phyloP scores from a whole-genome alignment of 2,888 invertebrate species.

The Petrophora chlorosata region DNA sequence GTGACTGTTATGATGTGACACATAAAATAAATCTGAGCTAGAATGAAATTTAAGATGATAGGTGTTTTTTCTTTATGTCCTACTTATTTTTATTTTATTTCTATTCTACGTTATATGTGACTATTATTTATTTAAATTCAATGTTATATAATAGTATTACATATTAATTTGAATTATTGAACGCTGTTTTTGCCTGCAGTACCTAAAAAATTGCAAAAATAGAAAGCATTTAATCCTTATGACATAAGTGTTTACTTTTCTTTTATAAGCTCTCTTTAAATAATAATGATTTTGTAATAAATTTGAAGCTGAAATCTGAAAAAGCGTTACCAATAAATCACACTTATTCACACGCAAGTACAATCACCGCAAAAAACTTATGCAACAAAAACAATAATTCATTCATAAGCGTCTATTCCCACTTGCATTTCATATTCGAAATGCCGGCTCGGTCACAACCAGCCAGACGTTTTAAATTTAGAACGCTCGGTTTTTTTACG shows the following conservation, averaged over 20 bases:
- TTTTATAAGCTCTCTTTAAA: neutral
- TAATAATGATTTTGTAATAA: conserved; percentile 1
- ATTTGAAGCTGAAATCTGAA: neutral
- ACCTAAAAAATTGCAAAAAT: too few species aligned
- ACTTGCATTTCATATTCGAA: conserved; percentile 49
- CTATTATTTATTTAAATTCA: too few species aligned
- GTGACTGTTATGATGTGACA: conserved; percentile 18
- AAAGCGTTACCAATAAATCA: conserved; percentile 18
- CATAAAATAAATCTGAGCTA: conserved; percentile 1
- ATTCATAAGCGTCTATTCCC: conserved; percentile 57
- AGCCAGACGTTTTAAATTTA: conserved; percentile 65
- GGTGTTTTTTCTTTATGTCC: too few species aligned
- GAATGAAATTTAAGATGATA: neutral
- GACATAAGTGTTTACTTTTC: too few species aligned
- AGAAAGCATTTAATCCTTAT: too few species aligned
- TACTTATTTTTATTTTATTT: too few species aligned
- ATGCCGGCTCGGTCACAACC: conserved; percentile 49
- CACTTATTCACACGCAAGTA: conserved; percentile 25
- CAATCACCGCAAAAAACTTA: conserved; percentile 39
- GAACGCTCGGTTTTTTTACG: conserved; percentile 60
- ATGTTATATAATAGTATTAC: too few species aligned
- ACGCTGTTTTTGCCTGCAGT: too few species aligned
- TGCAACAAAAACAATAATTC: conserved; percentile 51
- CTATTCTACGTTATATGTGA: too few species aligned
- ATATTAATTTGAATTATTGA: too few species aligned